These are phyloP conservation scores for Phoeniculus purpureus DNA, from an alignment of 2,797 vertebrate genomes.

Conservation along the genomic window DNA sequence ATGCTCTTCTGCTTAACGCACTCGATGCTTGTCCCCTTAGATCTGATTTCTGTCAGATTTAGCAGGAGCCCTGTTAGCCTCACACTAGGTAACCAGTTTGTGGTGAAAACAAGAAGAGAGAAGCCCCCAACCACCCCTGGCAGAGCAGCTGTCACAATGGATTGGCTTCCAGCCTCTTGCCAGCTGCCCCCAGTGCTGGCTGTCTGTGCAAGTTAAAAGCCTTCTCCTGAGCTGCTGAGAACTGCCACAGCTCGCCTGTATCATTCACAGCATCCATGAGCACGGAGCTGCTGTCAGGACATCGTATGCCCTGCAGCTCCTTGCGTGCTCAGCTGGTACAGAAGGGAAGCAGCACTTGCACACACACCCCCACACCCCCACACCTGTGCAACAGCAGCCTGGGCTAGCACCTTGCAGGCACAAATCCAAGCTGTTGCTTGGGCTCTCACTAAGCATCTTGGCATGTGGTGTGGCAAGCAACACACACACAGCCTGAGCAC, in stretches of 20 bases:
- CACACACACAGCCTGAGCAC: neutral
- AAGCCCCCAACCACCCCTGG: constrained; percentile 42
- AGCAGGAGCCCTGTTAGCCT: constrained; percentile 16
- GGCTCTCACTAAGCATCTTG: neutral
- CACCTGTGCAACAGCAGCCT: neutral
- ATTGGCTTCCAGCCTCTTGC: constrained; percentile 52
- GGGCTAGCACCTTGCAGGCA: neutral
- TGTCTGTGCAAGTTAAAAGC: constrained; percentile 51
- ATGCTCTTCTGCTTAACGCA: constrained; percentile 37
- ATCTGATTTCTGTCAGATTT: neutral
- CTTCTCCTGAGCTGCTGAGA: constrained; percentile 58
- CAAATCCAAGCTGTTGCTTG: neutral
- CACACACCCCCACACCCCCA: fast-evolving
- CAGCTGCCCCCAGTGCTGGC: constrained; percentile 44
- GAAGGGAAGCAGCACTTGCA: neutral
- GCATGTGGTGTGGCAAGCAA: fast-evolving
- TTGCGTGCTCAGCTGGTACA: constrained; percentile 16
- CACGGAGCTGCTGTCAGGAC: neutral
- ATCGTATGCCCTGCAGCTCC: neutral
- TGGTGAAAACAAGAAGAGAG: constrained; percentile 26
- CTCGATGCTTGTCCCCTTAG: constrained; percentile 7
- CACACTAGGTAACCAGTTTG: constrained; percentile 55
- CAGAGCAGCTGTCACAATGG: constrained; percentile 52
- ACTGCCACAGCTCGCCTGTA: constrained; percentile 60
- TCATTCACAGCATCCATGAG: constrained; percentile 58